These are phyloP conservation scores for Lerema accius DNA, from an alignment of 1,140 invertebrate species.

Conservation along the genomic window DNA sequence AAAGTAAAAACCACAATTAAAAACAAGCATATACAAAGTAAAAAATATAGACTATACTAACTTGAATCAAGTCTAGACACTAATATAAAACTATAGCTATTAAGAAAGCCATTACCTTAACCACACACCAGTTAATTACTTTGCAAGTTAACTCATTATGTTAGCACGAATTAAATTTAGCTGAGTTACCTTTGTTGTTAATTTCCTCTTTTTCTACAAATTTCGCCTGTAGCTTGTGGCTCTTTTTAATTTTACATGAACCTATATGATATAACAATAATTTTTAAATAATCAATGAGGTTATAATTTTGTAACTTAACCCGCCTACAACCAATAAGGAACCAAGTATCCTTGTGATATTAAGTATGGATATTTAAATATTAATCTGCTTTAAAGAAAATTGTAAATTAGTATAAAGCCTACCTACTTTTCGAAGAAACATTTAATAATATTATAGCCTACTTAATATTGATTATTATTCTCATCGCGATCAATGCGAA, in stretches of 20 bases:
- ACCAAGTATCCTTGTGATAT: no score
- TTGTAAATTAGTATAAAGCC: no score
- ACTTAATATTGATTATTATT: no score
- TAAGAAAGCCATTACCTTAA: conserved; percentile 36
- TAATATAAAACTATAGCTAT: conserved; percentile 36
- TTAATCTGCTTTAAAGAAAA: no score
- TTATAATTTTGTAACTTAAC: no score
- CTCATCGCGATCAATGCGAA: no score
- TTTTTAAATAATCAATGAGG: no score
- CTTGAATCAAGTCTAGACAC: conserved; percentile 29
- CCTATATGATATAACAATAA: no score
- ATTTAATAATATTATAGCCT: no score
- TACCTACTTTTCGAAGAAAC: no score
- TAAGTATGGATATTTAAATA: no score
- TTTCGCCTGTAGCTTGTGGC: neutral
- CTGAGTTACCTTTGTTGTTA: conserved; percentile 30
- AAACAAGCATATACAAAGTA: conserved; percentile 17
- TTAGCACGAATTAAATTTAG: conserved; percentile 35
- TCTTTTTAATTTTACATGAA: neutral
- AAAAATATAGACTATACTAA: conserved; percentile 12
- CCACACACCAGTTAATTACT: conserved; percentile 36
- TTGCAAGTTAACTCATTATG: conserved; percentile 36
- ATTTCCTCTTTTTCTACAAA: conserved; percentile 28
- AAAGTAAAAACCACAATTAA: neutral
- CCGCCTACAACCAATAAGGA: no score